Conservation (phyloP, 2,797 vertebrate genomes). For the Galago senegalensis region DNA sequence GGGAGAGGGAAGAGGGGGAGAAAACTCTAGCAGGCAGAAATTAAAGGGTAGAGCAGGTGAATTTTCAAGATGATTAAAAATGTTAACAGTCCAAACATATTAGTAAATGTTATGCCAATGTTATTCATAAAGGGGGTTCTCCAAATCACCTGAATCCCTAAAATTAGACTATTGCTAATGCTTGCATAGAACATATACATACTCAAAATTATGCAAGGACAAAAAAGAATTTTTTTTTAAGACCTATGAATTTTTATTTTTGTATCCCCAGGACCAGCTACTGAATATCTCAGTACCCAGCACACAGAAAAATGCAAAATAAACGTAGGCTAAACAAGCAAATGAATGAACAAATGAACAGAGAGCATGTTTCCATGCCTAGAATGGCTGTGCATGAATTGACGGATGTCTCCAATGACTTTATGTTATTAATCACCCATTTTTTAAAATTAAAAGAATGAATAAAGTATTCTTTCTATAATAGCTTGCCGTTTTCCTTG, state of each 20-base stretch:
- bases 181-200: background rate
- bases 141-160: conserved; percentile 42
- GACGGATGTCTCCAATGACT: background rate
- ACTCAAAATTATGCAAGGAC: background rate
- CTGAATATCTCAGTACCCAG: background rate
- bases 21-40: background rate
- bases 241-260: conserved; percentile 16
- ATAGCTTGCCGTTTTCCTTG: conserved; percentile 43
- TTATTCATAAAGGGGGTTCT: conserved; percentile 35
- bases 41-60: background rate
- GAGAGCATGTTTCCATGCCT: background rate
- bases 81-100: conserved; percentile 9
- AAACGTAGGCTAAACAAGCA: background rate
- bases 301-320: background rate
- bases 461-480: conserved; percentile 20
- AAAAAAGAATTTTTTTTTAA: background rate
- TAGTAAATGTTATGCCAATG: background rate
- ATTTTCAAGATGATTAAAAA: conserved; percentile 48
- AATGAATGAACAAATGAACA: background rate
- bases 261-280: background rate
- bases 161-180: conserved; percentile 50
- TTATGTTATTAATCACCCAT: background rate
- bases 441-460: conserved; percentile 48
- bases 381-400: background rate
- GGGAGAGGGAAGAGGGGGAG: background rate